A percentile compares a stretch with the other conserved stretches of the same genome.
These are phyloP conservation scores for Mactromeris polynyma DNA, from an alignment of 2,888 invertebrate genomes.

Conservation along the genomic window DNA sequence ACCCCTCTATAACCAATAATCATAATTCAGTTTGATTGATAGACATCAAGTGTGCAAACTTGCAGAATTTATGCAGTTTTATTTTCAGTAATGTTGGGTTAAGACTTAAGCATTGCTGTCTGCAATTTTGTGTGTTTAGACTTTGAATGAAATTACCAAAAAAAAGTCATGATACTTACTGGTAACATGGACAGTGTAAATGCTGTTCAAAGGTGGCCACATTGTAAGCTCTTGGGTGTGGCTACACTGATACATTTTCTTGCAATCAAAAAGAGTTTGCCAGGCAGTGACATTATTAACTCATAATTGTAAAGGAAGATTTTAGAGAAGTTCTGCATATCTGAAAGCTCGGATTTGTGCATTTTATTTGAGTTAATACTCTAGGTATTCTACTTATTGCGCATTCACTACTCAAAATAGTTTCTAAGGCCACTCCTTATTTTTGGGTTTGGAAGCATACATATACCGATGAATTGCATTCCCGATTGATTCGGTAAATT, in stretches of 20 bases:
- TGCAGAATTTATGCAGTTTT: neutral
- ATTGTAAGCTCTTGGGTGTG: neutral
- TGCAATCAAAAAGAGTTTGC: no score
- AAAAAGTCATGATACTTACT: no score
- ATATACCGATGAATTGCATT: no score
- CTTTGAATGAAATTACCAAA: no score
- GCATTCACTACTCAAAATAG: no score
- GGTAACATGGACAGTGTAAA: neutral
- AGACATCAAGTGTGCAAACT: neutral
- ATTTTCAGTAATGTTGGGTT: neutral
- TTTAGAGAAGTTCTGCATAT: neutral
- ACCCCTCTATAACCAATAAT: neutral
- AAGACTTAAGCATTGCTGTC: neutral
- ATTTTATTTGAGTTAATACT: no score
- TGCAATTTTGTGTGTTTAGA: neutral
- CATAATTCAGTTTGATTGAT: neutral
- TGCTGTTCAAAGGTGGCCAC: neutral
- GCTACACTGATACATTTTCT: no score
- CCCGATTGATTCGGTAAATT: no score
- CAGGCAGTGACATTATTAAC: no score
- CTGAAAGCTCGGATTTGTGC: neutral
- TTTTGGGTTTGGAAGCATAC: no score
- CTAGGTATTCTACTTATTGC: no score
- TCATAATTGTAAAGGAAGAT: neutral
- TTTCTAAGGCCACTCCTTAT: no score